These are phyloP conservation scores for Falcaria lacertinaria DNA, from an alignment of 2,888 invertebrate species.

Conservation along the genomic window DNA sequence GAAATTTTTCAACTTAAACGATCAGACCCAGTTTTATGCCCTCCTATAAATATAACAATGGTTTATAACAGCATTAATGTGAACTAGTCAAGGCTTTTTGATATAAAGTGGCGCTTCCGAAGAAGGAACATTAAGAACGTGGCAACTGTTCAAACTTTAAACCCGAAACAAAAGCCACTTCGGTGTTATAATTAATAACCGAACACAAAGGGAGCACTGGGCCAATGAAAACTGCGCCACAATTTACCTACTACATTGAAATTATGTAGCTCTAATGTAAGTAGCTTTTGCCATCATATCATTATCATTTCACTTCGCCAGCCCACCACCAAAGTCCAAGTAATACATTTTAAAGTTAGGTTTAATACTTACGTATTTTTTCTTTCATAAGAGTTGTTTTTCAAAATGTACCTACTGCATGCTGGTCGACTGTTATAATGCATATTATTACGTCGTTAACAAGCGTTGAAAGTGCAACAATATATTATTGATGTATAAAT, in stretches of 20 bases:
- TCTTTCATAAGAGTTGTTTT: too few species aligned
- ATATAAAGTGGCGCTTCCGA: conserved; percentile 35
- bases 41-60: conserved; percentile 51
- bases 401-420: too few species aligned
- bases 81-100: conserved; percentile 35
- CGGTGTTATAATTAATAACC: conserved; percentile 60
- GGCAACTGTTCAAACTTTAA: conserved; percentile 37
- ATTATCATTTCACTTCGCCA: too few species aligned
- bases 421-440: too few species aligned
- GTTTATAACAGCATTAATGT: conserved; percentile 46
- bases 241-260: neutral
- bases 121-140: conserved; percentile 25
- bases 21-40: conserved; percentile 53
- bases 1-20: conserved; percentile 69
- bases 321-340: too few species aligned
- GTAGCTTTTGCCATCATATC: neutral
- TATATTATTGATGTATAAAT: too few species aligned
- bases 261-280: neutral
- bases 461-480: conserved; percentile 1
- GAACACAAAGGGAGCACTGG: conserved; percentile 48
- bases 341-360: too few species aligned
- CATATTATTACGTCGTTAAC: too few species aligned
- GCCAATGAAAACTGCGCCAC: conserved; percentile 34
- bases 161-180: conserved; percentile 49
- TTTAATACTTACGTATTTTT: too few species aligned